Percentiles rank a stretch among this genome's conserved stretches.
These are phyloP conservation scores for Himalopsyche japonica DNA, from an alignment of 2,888 invertebrate genomes.

Conservation along the genomic window DNA sequence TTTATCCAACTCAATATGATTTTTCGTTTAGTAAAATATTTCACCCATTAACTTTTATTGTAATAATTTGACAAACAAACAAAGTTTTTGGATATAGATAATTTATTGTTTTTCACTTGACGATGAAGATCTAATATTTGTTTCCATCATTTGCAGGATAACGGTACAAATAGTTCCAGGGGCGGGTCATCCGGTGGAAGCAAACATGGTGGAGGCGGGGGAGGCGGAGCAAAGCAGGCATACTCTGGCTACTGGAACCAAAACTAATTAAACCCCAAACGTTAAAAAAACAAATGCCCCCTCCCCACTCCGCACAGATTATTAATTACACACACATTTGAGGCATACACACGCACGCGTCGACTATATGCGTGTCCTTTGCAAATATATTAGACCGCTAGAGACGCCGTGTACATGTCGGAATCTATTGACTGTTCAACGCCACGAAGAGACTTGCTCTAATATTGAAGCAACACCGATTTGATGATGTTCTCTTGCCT, in stretches of 20 bases:
- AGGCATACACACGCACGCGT: neutral
- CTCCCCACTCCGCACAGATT: neutral
- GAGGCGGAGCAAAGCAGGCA: constrained; percentile 59
- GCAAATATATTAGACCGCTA: neutral
- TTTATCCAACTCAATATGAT: too few species aligned
- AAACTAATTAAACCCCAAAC: constrained; percentile 50
- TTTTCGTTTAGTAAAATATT: too few species aligned
- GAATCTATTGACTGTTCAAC: neutral
- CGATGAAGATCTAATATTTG: too few species aligned
- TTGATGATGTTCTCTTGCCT: neutral
- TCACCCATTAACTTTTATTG: too few species aligned
- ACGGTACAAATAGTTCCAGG: constrained; percentile 54
- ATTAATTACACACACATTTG: neutral
- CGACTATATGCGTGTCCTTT: neutral
- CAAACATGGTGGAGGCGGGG: constrained; percentile 52
- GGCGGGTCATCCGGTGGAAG: constrained; percentile 60
- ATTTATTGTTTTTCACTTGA: too few species aligned
- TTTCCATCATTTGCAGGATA: constrained; percentile 55
- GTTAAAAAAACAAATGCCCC: neutral
- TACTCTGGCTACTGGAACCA: constrained; percentile 69
- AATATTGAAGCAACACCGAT: neutral
- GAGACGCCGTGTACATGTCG: neutral
- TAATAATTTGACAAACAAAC: too few species aligned
- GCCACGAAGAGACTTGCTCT: neutral
- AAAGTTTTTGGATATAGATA: too few species aligned